phyloP scores from a whole-genome alignment of 2,797 vertebrate genomes.

The Cyclura pinguis region DNA sequence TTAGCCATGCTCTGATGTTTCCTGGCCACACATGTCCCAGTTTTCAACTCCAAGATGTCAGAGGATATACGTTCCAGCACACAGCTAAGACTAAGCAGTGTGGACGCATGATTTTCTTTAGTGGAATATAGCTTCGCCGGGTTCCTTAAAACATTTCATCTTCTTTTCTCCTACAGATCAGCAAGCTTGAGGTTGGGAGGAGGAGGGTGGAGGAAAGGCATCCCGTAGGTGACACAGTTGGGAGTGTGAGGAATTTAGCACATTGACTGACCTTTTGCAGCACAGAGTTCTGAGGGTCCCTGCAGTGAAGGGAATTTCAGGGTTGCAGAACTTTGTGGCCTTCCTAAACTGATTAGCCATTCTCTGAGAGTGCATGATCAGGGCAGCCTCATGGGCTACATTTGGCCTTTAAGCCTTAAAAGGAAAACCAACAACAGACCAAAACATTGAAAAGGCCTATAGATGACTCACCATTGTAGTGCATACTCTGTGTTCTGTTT shows the following conservation, averaged over 20 bases:
- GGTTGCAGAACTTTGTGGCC: not conserved
- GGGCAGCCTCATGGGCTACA: not conserved
- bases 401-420: not conserved
- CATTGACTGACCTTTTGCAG: conserved; percentile 4
- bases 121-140: not conserved
- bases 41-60: too few relatives aligned
- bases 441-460: not conserved
- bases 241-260: not conserved
- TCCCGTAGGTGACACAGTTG: not conserved
- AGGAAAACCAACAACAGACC: not conserved
- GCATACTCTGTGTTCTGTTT: not conserved
- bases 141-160: not conserved
- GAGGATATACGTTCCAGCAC: too few relatives aligned
- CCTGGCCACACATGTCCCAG: too few relatives aligned
- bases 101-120: not conserved
- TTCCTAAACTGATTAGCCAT: not conserved
- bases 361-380: not conserved
- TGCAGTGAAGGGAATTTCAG: conserved; percentile 3
- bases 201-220: not conserved
- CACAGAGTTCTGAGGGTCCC: not conserved
- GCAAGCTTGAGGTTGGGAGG: not conserved
- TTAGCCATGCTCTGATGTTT: too few relatives aligned
- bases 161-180: not conserved
- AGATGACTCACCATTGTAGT: not conserved
- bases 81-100: not conserved